Conservation (phyloP, 37 sponge, comb jelly and placozoan species). For the Agelas oroides region DNA sequence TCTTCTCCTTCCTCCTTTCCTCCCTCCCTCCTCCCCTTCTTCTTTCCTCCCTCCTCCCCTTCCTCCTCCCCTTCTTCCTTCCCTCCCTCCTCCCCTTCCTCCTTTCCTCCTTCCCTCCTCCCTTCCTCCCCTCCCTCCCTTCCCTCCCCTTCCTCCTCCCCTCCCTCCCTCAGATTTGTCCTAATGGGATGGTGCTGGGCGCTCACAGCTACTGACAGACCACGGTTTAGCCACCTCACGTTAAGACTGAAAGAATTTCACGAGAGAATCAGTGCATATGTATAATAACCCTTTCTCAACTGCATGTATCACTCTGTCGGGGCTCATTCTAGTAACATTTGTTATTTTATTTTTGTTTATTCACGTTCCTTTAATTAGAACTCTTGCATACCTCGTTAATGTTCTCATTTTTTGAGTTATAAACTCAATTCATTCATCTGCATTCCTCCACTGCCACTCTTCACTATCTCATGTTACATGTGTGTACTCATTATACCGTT, state of each 20-base stretch:
- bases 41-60: constrained; percentile 52
- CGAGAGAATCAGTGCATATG: constrained; percentile 63
- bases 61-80: no score
- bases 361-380: no score
- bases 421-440: no score
- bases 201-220: constrained; percentile 85
- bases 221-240: constrained; percentile 84
- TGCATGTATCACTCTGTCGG: no score
- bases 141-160: background rate
- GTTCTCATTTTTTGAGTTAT: no score
- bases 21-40: background rate
- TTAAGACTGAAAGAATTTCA: constrained; percentile 80
- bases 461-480: no score
- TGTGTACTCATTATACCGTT: no score
- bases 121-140: background rate
- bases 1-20: no score
- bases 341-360: no score
- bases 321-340: no score
- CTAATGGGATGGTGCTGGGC: constrained; percentile 94
- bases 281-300: constrained; percentile 20
- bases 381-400: no score
- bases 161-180: constrained; percentile 58
- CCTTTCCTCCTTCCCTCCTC: background rate
- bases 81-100: constrained; percentile 38
- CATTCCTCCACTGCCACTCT: no score